A percentile compares a stretch with the other conserved stretches of the same genome.
phyloP scores from a whole-genome alignment of 92 coral and sea anemone species.

The Porites cylindrica region DNA sequence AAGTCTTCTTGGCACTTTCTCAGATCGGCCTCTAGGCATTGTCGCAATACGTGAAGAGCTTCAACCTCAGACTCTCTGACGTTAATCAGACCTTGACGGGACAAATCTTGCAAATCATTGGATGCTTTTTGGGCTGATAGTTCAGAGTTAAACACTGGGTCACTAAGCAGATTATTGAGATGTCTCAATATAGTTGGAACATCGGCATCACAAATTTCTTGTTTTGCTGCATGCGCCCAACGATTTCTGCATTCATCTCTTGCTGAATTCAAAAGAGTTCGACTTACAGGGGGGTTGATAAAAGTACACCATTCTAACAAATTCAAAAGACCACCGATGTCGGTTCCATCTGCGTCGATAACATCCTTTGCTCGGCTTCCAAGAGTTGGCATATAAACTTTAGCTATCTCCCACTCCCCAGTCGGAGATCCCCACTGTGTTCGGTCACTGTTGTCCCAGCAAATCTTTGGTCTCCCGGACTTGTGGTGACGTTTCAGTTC shows the following conservation, averaged over 20 bases:
- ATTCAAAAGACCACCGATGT: too few relatives aligned
- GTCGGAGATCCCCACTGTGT: slow-evolving; percentile 75
- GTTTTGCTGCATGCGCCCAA: slow-evolving; percentile 79
- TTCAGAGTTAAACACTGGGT: slow-evolving; percentile 11
- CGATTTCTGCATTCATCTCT: too few relatives aligned
- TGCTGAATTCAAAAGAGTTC: too few relatives aligned
- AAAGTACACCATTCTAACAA: too few relatives aligned
- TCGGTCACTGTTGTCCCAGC: slow-evolving; percentile 80
- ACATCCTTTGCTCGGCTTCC: slow-evolving; percentile 47
- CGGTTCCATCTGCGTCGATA: slow-evolving; percentile 61
- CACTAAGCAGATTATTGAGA: slow-evolving; percentile 3
- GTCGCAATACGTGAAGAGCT: background rate
- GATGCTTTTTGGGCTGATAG: slow-evolving; percentile 5
- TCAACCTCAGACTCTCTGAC: background rate
- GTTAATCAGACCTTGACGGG: background rate
- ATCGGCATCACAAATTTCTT: slow-evolving; percentile 57
- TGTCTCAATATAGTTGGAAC: slow-evolving; percentile 21
- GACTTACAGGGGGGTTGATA: too few relatives aligned
- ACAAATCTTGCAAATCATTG: slow-evolving; percentile 15
- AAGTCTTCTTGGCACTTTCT: background rate
- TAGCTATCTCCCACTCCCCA: slow-evolving; percentile 89
- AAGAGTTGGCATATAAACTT: slow-evolving; percentile 79
- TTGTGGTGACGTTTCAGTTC: slow-evolving; percentile 59
- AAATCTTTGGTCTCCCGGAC: slow-evolving; percentile 48
- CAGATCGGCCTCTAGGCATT: background rate